phyloP scores from a whole-genome alignment of 2,888 invertebrate species.

The Drosophila formosana region DNA sequence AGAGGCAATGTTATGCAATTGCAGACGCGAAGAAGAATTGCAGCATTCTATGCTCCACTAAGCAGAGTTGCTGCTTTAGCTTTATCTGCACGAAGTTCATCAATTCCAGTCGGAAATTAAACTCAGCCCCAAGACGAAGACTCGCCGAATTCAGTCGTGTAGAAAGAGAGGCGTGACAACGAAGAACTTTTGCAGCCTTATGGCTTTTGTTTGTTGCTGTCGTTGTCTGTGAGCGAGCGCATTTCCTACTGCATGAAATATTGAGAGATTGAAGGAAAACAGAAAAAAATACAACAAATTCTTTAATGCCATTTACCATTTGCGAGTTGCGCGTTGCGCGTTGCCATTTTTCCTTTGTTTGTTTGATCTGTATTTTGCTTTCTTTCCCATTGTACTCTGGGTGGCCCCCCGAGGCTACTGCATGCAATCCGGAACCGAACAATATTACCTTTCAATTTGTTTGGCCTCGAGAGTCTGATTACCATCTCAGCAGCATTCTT shows the following conservation, averaged over 20 bases:
- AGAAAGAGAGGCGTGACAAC: conserved; percentile 70
- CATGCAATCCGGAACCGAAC: conserved; percentile 59
- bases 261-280: conserved; percentile 29
- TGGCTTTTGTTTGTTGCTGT: conserved; percentile 33
- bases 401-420: conserved; percentile 43
- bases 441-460: conserved; percentile 73
- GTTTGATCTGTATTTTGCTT: conserved; percentile 42
- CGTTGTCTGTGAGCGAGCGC: conserved; percentile 23
- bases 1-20: conserved; percentile 61
- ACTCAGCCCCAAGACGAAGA: conserved; percentile 28
- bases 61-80: conserved; percentile 19
- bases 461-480: conserved; percentile 53
- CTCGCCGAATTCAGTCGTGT: conserved; percentile 68
- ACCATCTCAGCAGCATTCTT: conserved; percentile 41
- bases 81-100: conserved; percentile 78
- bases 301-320: conserved; percentile 45
- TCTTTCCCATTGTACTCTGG: conserved; percentile 40
- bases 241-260: conserved; percentile 71
- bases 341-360: conserved; percentile 40
- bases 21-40: conserved; percentile 60
- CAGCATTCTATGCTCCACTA: conserved; percentile 70
- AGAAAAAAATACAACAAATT: conserved; percentile 15
- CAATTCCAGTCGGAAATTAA: conserved; percentile 79
- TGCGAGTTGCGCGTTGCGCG: conserved; percentile 36
- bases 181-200: conserved; percentile 6